Evolutionary conservation across 2,888 invertebrate genomes (phyloP).

Genomic region (Xylota segnis): DNA sequence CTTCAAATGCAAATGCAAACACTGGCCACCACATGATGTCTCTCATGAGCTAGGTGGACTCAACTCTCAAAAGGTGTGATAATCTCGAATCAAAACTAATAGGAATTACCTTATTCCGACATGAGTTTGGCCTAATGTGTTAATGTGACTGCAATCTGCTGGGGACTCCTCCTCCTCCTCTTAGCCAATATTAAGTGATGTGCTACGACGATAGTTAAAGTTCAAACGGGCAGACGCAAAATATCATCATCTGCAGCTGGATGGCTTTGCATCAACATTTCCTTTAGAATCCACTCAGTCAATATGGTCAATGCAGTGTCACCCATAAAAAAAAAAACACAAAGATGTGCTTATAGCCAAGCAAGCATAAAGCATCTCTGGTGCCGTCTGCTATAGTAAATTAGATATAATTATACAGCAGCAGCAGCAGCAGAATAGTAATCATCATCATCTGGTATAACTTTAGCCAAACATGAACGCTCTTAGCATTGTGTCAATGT

Average conservation of each 20-base stretch:
- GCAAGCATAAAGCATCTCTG: slow-evolving; percentile 13
- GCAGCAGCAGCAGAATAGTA: background rate
- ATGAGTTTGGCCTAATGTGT: slow-evolving; percentile 31
- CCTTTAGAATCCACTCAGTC: slow-evolving; percentile 48
- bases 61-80: slow-evolving; percentile 45
- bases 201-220: slow-evolving; percentile 51
- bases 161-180: slow-evolving; percentile 11
- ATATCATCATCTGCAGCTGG: slow-evolving; percentile 44
- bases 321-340: slow-evolving; percentile 9
- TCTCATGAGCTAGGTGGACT: slow-evolving; percentile 21
- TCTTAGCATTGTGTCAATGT: slow-evolving; percentile 71
- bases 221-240: slow-evolving; percentile 58
- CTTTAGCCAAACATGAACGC: slow-evolving; percentile 49
- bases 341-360: slow-evolving; percentile 8
- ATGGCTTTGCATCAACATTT: slow-evolving; percentile 11
- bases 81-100: slow-evolving; percentile 64
- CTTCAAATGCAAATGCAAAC: slow-evolving; percentile 27
- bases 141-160: slow-evolving; percentile 27
- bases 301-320: slow-evolving; percentile 27
- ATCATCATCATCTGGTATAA: slow-evolving; percentile 19
- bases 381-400: slow-evolving; percentile 48
- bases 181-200: slow-evolving; percentile 30
- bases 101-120: slow-evolving; percentile 28
- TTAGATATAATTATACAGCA: slow-evolving; percentile 64
- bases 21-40: background rate